These are phyloP conservation scores for Gasterosteus aculeatus DNA, from an alignment of 2,113 vertebrate genomes.

Conservation along the genomic window DNA sequence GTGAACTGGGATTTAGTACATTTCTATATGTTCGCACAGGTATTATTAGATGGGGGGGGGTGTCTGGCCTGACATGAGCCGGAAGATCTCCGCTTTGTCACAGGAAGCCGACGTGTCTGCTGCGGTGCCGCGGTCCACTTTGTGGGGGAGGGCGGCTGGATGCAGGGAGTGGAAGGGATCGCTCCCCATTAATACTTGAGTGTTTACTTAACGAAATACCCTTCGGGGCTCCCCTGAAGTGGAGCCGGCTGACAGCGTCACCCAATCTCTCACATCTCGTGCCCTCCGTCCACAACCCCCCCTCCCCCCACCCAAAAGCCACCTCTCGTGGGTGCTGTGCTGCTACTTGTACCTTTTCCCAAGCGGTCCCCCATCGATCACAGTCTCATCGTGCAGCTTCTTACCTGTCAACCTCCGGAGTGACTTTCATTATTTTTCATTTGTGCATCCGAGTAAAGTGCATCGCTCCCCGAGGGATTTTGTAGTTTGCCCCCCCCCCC, in stretches of 20 bases:
- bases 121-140: constrained; percentile 43
- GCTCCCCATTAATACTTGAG: constrained; percentile 79
- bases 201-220: constrained; percentile 81
- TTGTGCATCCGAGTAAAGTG: constrained; percentile 37
- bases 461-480: constrained; percentile 19
- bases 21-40: constrained; percentile 53
- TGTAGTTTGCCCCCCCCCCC: not conserved
- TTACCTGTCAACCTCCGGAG: constrained; percentile 58
- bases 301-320: not conserved
- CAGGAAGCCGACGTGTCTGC: not conserved
- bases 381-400: constrained; percentile 34
- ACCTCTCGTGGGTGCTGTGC: constrained; percentile 27
- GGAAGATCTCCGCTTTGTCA: not conserved
- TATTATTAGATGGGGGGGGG: constrained; percentile 47
- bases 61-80: constrained; percentile 43
- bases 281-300: constrained; percentile 10
- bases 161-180: constrained; percentile 58
- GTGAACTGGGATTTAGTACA: constrained; percentile 37
- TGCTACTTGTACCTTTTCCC: constrained; percentile 51
- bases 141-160: constrained; percentile 46
- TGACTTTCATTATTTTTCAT: constrained; percentile 64
- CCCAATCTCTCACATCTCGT: constrained; percentile 69
- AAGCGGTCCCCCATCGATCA: constrained; percentile 64
- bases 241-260: constrained; percentile 62
- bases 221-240: constrained; percentile 67